A percentile compares a stretch with the other conserved stretches of the same genome.
Conservation (phyloP, 2,888 invertebrate species). For the Notodromas monacha region DNA sequence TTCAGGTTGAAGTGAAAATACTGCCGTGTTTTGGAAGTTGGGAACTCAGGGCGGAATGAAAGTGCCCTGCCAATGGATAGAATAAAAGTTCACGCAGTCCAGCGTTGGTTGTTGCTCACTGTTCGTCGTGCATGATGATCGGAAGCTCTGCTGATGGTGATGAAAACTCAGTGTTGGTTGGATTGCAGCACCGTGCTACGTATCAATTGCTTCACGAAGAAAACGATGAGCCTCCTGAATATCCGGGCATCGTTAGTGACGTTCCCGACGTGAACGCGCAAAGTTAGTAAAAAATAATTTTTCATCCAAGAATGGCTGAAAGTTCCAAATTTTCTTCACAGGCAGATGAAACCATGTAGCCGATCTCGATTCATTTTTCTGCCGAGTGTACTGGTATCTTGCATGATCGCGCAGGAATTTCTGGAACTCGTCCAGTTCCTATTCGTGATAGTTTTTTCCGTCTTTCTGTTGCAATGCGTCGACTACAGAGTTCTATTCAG, state of each 20-base stretch:
- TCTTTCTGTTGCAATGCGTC: constrained; percentile 54
- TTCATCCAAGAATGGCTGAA: constrained; percentile 6
- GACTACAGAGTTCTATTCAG: constrained; percentile 52
- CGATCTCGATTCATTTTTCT: constrained; percentile 84
- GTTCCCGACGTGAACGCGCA: neutral
- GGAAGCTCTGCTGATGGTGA: too few relatives aligned
- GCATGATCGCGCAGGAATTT: constrained; percentile 51
- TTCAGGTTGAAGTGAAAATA: too few relatives aligned
- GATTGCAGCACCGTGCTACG: too few relatives aligned
- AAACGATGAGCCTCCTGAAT: neutral
- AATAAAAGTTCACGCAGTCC: too few relatives aligned
- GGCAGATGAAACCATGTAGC: constrained; percentile 86
- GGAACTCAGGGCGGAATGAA: too few relatives aligned
- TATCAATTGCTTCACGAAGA: too few relatives aligned
- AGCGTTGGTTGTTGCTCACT: too few relatives aligned
- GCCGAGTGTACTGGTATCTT: constrained; percentile 73
- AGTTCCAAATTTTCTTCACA: constrained; percentile 17
- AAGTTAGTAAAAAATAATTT: neutral
- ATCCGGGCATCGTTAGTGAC: neutral
- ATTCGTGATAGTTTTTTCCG: constrained; percentile 53
- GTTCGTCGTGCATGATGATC: too few relatives aligned
- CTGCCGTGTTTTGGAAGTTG: too few relatives aligned
- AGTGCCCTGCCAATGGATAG: too few relatives aligned
- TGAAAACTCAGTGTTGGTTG: too few relatives aligned
- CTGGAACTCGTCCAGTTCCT: constrained; percentile 50